These are phyloP conservation scores for Cerceris ruficornis DNA, from an alignment of 2,888 invertebrate species.

Conservation along the genomic window DNA sequence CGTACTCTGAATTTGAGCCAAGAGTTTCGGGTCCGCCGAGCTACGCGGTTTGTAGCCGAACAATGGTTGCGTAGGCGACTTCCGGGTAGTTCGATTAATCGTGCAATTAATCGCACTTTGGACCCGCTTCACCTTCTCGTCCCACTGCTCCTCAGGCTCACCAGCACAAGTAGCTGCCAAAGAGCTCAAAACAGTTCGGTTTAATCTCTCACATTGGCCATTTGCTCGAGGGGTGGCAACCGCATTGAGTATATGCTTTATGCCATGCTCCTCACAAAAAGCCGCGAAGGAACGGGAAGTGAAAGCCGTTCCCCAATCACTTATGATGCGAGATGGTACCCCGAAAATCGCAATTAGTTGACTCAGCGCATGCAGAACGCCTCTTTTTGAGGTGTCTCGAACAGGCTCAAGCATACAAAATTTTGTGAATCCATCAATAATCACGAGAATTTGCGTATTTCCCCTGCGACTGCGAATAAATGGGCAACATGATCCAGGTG, in stretches of 20 bases:
- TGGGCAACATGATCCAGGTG: conserved; percentile 7
- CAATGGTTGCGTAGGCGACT: conserved; percentile 40
- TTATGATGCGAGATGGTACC: neutral
- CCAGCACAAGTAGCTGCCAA: conserved; percentile 10
- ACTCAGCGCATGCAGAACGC: neutral
- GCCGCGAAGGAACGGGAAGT: neutral
- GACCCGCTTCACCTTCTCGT: conserved; percentile 7
- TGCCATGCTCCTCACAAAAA: neutral
- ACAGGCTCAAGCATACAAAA: conserved; percentile 10
- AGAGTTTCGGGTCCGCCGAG: conserved; percentile 34
- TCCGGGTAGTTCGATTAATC: conserved; percentile 45
- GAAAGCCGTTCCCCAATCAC: conserved; percentile 7
- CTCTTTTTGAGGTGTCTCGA: neutral
- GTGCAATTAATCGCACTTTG: conserved; percentile 58
- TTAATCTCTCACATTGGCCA: neutral
- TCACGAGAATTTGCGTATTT: neutral
- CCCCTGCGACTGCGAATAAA: neutral
- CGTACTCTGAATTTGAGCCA: conserved; percentile 34
- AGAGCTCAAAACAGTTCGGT: neutral
- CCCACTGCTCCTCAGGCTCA: neutral
- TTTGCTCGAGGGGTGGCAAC: too few relatives aligned
- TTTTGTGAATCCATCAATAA: conserved; percentile 9
- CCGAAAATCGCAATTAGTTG: conserved; percentile 16
- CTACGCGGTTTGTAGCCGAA: conserved; percentile 53
- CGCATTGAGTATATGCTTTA: neutral